Percentiles rank a stretch among this genome's conserved stretches.
These are phyloP conservation scores for Macropis europaea DNA, from an alignment of 2,888 invertebrate species.

Conservation along the genomic window DNA sequence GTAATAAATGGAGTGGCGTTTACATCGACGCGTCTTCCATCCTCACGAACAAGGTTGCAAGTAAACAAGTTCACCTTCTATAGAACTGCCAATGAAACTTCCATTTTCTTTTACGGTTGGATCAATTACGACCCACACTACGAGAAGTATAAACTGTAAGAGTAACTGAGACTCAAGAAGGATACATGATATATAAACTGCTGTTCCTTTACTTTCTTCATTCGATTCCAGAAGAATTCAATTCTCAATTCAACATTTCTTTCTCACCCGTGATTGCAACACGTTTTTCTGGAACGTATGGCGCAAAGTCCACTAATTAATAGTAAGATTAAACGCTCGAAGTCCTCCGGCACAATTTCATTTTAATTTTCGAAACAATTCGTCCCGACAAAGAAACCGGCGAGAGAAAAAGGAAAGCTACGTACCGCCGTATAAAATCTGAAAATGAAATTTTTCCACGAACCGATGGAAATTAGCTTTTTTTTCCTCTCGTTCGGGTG, in stretches of 20 bases:
- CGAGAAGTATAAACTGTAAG: no score
- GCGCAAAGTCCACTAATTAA: no score
- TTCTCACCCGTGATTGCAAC: no score
- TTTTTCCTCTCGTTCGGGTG: neutral
- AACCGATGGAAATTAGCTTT: neutral
- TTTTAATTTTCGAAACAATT: neutral
- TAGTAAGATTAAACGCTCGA: no score
- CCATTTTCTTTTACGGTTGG: neutral
- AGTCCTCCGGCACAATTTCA: neutral
- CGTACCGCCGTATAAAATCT: conserved; percentile 16
- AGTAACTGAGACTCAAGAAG: no score
- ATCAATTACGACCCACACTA: no score
- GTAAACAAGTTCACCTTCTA: neutral
- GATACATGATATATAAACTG: no score
- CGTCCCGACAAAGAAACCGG: neutral
- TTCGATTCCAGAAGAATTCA: no score
- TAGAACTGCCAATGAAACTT: neutral
- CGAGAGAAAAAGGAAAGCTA: neutral
- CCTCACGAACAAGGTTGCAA: neutral
- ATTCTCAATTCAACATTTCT: no score
- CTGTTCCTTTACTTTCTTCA: no score
- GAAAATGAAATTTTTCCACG: conserved; percentile 19
- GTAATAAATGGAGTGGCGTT: conserved; percentile 12
- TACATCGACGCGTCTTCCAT: neutral
- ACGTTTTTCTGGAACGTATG: no score